Evolutionary conservation across 2,113 vertebrate species (phyloP), one percentile per base, ranked within the genome.

Genomic region (Panurus biarmicus): DNA sequence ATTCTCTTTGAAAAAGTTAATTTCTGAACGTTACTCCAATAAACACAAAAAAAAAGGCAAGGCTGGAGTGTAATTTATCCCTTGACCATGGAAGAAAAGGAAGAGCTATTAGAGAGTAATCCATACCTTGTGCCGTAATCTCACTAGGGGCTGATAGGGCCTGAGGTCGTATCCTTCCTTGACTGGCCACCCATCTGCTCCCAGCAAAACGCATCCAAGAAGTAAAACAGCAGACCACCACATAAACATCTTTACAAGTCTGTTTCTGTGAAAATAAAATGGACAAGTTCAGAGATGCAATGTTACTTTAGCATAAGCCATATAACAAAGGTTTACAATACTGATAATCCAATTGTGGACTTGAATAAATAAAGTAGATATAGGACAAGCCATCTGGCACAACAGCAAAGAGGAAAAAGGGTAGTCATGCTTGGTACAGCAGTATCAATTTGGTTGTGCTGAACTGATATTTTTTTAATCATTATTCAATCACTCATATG

Each of bases 101-200:
- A n/a, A 89, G 28, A 42, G 82, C 15, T 78, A 35, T 38, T 33
- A 67, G 11, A 89, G 58, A 77, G 84, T 56, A 51, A 54, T 85
- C 69, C 70, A 45, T 98, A 98, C 98, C 98, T 98, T 98, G 90
- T 98, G 98, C 17, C 98, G 96, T 83, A 98, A 86, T 89, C 97
- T 96, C 76, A 97, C 24, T 47, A 97, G 76, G 29, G 97, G 95
- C 11, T 96, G 97, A 54, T 97, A 97, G 54, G 93, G 90, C 44
- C 95, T 96, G 42, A 97, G 92, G n/a, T 82, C 33, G 1, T 97
- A 96, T 96, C 82, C 96, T 97, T 97, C 98, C 79, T 97, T 98
- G 54, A 88, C 69, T 77, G 97, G 97, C 96, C 97, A 98, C 61
- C 97, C 98, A 2, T 98, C 97, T 75, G 96, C 92, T 72, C 87